Base-by-base conservation (phyloP, 2,888 invertebrate species). In the Gymnocheta viridis region DNA sequence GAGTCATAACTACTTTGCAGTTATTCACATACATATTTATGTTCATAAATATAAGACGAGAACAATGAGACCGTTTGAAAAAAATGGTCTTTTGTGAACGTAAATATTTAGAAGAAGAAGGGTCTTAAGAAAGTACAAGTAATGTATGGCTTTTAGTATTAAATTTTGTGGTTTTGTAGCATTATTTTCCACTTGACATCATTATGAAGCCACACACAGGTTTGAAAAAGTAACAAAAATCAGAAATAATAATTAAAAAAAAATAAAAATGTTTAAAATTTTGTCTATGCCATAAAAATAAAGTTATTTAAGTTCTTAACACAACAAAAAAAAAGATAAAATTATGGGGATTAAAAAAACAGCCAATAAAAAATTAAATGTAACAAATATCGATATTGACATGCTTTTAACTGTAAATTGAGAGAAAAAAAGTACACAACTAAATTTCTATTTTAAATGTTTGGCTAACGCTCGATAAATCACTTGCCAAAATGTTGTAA, bases 331-430 rank as follows among this genome's bases (percentile, higher is more conserved):
- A 56, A 14, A 17, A 51, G 35, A 12, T 24, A 74, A 64, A 17
- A 70, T 67, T 54, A 7, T 62, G 19, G 69, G 47, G 67, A 62
- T 29, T 79, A 54, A 41, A 29, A 41, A 19, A 19, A 24, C 29
- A 54, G 22, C 22, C 64, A 64, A 62, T 62, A 69, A 62, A 64
- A 67, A 29, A 73, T 56, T 38, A 73, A 35, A 49, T 78, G 38
- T 49, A 74, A 74, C 79, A 69, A 79, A 79, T 67, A 82, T 82
- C 24, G 86, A 86, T 74, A 79, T 67, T 89, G 88, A 89, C 89
- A 89, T 88, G 88, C 89, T 90, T 89, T 90, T 90, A 90, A 87
- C 87, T 87, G 85, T 86, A 87, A 87, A 44, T 19, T 67, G 32
- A 2, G 27, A n/a, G 29, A 62, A 74, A 19, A 51, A 14, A 77